phyloP scores from a whole-genome alignment of 35 echinoderm and acorn worm genomes.

The Anneissia japonica region DNA sequence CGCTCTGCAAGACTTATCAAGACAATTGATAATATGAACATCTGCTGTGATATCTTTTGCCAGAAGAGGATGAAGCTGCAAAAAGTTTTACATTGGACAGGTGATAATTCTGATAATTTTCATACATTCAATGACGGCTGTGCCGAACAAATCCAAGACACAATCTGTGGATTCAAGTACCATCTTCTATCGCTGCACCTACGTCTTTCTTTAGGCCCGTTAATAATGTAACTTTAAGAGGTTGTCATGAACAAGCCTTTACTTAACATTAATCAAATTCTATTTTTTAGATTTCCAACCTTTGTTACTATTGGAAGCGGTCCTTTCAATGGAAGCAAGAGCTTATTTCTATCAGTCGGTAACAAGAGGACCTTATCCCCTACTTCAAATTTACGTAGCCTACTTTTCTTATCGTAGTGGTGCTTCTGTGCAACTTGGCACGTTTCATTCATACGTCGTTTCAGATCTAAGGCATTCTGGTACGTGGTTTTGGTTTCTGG shows the following conservation, averaged over 20 bases:
- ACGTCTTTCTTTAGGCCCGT: no score
- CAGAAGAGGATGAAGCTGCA: no score
- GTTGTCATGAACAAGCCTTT: not conserved
- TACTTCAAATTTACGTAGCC: not conserved
- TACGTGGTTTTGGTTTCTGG: constrained; percentile 44
- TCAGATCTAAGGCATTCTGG: constrained; percentile 32
- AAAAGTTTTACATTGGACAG: no score
- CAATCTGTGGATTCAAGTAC: no score
- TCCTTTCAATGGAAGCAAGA: not conserved
- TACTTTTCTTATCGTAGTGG: not conserved
- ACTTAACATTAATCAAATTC: not conserved
- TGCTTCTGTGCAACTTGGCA: not conserved
- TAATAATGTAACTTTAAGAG: no score
- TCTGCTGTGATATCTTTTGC: no score
- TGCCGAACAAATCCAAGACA: no score
- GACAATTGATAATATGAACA: no score
- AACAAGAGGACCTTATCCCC: not conserved
- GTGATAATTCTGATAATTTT: no score
- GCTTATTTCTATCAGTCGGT: not conserved
- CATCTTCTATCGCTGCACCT: no score
- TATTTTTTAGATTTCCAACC: not conserved
- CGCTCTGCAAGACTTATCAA: no score
- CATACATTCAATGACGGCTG: no score
- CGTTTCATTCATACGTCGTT: constrained; percentile 12
- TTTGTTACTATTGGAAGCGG: not conserved